phyloP scores from a whole-genome alignment of 2,113 vertebrate species.

The Phylloscopus whistleri region DNA sequence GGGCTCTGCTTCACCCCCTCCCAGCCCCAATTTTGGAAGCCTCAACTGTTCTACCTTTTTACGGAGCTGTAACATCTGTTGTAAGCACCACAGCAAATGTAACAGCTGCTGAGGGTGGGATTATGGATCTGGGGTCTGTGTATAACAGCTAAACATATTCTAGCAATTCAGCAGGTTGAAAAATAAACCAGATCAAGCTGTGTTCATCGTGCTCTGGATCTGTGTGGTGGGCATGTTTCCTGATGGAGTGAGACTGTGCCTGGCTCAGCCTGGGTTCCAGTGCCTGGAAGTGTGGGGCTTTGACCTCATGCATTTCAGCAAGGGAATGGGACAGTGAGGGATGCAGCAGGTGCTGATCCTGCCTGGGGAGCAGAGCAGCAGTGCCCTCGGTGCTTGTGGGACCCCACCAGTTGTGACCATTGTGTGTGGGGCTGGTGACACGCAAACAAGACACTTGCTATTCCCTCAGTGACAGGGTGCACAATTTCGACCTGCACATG shows the following conservation, averaged over 20 bases:
- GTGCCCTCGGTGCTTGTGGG: accelerated
- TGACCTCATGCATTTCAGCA: background rate
- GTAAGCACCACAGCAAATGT: background rate
- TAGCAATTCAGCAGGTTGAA: constrained; percentile 2
- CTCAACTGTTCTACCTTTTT: background rate
- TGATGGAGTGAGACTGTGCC: background rate
- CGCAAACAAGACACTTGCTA: accelerated
- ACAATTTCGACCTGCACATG: background rate
- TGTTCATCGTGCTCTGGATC: background rate
- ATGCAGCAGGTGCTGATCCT: background rate
- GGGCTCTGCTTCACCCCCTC: background rate
- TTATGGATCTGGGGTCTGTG: background rate
- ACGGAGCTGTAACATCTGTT: background rate
- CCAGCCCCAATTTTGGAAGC: background rate
- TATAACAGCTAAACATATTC: background rate
- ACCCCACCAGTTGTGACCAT: background rate
- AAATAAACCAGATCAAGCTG: background rate
- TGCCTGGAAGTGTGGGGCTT: background rate
- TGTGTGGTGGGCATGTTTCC: background rate
- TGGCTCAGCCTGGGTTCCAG: background rate
- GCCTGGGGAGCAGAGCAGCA: background rate
- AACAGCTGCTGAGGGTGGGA: constrained; percentile 16
- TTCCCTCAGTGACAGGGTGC: background rate
- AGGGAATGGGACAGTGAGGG: background rate
- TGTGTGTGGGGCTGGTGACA: background rate